phyloP scores from a whole-genome alignment of 2,888 invertebrate genomes.

The Parnassius orleans region DNA sequence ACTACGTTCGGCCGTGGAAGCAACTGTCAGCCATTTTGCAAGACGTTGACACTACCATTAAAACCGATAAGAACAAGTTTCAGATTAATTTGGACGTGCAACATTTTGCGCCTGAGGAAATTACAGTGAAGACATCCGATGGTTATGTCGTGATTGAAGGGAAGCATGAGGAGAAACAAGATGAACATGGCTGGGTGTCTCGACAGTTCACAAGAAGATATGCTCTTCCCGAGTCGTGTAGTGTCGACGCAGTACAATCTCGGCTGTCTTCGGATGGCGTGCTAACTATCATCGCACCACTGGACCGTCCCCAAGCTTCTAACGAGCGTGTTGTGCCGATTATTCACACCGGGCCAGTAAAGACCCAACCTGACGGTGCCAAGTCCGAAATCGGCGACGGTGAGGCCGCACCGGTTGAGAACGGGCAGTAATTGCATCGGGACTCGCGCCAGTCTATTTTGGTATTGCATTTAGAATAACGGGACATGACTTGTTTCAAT shows the following conservation, averaged over 20 bases:
- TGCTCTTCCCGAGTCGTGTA: constrained; percentile 84
- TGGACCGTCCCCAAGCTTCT: constrained; percentile 46
- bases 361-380: constrained; percentile 35
- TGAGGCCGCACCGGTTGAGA: constrained; percentile 32
- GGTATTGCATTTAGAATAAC: neutral
- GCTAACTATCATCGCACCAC: constrained; percentile 84
- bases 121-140: constrained; percentile 86
- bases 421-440: constrained; percentile 32
- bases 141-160: constrained; percentile 85
- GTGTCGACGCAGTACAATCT: constrained; percentile 84
- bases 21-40: constrained; percentile 58
- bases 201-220: constrained; percentile 87
- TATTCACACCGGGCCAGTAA: constrained; percentile 73
- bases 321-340: constrained; percentile 75
- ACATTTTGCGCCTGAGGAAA: constrained; percentile 87
- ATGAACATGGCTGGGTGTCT: constrained; percentile 85
- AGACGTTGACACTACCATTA: constrained; percentile 74
- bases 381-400: constrained; percentile 11
- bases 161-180: constrained; percentile 87
- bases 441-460: constrained; percentile 10
- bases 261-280: constrained; percentile 87
- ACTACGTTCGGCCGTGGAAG: constrained; percentile 57
- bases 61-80: constrained; percentile 81
- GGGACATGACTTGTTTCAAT: neutral
- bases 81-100: constrained; percentile 86